Conservation (phyloP, 2,888 invertebrate species). For the Oligia fasciuncula region DNA sequence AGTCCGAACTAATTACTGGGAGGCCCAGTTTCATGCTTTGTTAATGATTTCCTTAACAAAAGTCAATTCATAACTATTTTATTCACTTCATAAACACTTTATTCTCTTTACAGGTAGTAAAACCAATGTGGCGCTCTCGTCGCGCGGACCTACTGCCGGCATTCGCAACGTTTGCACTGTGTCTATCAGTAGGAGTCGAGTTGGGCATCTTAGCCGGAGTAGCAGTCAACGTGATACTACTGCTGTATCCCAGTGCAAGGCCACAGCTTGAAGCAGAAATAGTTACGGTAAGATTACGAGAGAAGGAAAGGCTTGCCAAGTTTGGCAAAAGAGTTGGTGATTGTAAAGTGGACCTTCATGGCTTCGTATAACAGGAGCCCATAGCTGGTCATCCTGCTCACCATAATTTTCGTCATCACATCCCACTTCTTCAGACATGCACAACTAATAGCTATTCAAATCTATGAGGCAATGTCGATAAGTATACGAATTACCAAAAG, state of each 20-base stretch:
- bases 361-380: too few relatives aligned
- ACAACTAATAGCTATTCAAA: too few relatives aligned
- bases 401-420: too few relatives aligned
- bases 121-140: slow-evolving; percentile 95
- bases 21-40: too few relatives aligned
- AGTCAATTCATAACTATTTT: too few relatives aligned
- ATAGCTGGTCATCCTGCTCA: too few relatives aligned
- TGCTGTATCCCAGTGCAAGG: slow-evolving; percentile 95
- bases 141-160: slow-evolving; percentile 95
- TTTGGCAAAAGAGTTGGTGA: background rate
- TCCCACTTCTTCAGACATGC: too few relatives aligned
- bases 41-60: too few relatives aligned
- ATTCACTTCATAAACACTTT: background rate
- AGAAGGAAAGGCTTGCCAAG: background rate
- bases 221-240: slow-evolving; percentile 93
- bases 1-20: too few relatives aligned
- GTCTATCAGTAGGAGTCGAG: slow-evolving; percentile 95
- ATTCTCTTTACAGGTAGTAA: slow-evolving; percentile 90
- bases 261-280: slow-evolving; percentile 94
- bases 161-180: slow-evolving; percentile 95
- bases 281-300: slow-evolving; percentile 90
- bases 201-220: slow-evolving; percentile 96
- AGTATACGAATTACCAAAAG: too few relatives aligned
- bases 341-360: background rate
- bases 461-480: too few relatives aligned